These are phyloP conservation scores for Calypte anna DNA, from an alignment of 2,113 vertebrate species.

Conservation along the genomic window DNA sequence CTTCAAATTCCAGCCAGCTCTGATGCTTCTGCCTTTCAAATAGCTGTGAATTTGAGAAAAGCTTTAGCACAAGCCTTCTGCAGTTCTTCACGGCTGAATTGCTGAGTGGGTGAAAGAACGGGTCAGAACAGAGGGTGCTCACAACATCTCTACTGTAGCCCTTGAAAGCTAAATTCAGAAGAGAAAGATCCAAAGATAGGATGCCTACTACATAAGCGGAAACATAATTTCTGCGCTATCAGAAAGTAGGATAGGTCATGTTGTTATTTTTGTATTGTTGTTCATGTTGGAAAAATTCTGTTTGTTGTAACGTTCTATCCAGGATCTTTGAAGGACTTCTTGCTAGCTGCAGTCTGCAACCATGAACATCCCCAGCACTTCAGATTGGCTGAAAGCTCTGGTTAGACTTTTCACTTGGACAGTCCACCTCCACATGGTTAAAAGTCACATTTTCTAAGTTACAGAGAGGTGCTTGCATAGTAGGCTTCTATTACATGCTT, in stretches of 20 bases:
- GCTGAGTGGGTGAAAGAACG: constrained; percentile 19
- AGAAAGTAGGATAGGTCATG: not conserved
- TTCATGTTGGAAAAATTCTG: not conserved
- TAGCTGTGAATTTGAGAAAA: constrained; percentile 15
- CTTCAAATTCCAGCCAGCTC: not conserved
- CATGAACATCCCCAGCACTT: not conserved
- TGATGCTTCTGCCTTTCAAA: constrained; percentile 6
- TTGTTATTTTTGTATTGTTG: not conserved
- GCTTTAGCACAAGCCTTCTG: not conserved
- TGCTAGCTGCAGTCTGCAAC: not conserved
- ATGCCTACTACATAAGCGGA: not conserved
- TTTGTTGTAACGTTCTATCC: not conserved
- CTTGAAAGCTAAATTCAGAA: not conserved
- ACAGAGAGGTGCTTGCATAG: not conserved
- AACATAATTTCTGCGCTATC: not conserved
- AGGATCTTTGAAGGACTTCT: not conserved
- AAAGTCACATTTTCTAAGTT: not conserved
- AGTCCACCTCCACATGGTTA: not conserved
- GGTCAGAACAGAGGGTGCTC: constrained; percentile 1
- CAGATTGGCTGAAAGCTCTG: not conserved
- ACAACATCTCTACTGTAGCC: not conserved
- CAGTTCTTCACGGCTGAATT: not conserved
- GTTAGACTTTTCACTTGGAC: not conserved
- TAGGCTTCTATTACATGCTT: not conserved
- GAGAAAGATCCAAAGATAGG: not conserved